Conservation (phyloP, 2,797 vertebrate genomes). For the Hemibagrus guttatus region DNA sequence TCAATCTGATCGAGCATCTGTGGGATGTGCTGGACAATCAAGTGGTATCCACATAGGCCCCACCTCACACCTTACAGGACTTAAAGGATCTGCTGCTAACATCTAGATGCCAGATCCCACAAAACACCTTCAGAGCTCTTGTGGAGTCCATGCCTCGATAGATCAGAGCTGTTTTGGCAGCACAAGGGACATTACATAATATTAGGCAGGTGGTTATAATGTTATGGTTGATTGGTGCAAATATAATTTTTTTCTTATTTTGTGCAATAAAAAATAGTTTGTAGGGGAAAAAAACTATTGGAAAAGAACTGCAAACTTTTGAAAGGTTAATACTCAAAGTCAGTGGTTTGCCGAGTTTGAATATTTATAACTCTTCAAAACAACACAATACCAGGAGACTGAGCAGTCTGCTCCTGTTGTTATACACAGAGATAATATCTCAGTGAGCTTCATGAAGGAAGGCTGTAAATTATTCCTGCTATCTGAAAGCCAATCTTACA, state of each 20-base stretch:
- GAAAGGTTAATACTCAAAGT: not conserved
- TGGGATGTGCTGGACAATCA: too few relatives aligned
- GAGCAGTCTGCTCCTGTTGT: constrained; percentile 21
- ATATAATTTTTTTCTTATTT: not conserved
- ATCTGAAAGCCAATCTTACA: constrained; percentile 33
- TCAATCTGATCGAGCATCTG: too few relatives aligned
- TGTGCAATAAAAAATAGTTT: not conserved
- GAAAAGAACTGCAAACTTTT: not conserved
- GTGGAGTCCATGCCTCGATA: too few relatives aligned
- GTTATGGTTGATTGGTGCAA: not conserved
- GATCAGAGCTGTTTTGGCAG: too few relatives aligned
- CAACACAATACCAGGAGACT: not conserved
- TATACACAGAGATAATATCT: constrained; percentile 39
- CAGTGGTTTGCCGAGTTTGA: not conserved
- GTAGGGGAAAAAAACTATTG: not conserved
- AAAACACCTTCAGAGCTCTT: too few relatives aligned
- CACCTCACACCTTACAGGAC: too few relatives aligned
- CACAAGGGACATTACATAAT: too few relatives aligned
- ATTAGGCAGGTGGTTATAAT: too few relatives aligned
- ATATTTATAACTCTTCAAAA: not conserved
- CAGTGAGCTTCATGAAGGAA: constrained; percentile 13
- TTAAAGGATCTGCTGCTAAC: too few relatives aligned
- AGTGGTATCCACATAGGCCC: too few relatives aligned
- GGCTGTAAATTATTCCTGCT: constrained; percentile 41
- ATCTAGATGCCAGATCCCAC: too few relatives aligned